Conservation (phyloP, 2,888 invertebrate species). For the Ecliptopera silaceata region DNA sequence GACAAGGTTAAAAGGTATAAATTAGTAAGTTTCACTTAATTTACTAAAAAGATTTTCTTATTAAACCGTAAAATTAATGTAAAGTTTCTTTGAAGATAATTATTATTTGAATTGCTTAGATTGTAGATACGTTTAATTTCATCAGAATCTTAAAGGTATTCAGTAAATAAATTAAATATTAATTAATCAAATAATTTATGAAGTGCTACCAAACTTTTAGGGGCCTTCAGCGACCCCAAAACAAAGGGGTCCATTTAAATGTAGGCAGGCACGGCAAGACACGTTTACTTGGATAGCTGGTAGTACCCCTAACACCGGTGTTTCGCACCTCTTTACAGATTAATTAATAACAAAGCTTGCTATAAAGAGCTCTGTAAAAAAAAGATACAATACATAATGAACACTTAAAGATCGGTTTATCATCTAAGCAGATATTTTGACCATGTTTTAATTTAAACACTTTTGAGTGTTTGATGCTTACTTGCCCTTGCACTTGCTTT, state of each 20-base stretch:
- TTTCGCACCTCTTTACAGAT: too few species aligned
- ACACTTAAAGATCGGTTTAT: too few species aligned
- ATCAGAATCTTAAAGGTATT: constrained; percentile 2
- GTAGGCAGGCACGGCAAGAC: constrained; percentile 21
- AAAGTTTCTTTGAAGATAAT: constrained; percentile 10
- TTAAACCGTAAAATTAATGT: not conserved
- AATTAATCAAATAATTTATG: constrained; percentile 30
- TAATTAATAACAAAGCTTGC: too few species aligned
- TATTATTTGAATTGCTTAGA: constrained; percentile 14
- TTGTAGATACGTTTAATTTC: constrained; percentile 2
- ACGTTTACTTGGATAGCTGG: not conserved
- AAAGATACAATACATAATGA: too few species aligned
- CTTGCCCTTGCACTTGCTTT: too few species aligned
- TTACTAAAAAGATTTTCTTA: not conserved
- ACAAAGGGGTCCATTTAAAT: constrained; percentile 35
- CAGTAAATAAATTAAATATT: constrained; percentile 21
- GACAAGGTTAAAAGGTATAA: too few species aligned
- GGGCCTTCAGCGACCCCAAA: constrained; percentile 30
- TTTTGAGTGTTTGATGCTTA: too few species aligned
- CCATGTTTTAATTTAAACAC: too few species aligned
- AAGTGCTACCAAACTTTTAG: constrained; percentile 23
- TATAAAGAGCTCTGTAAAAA: too few species aligned
- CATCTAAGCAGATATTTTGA: too few species aligned
- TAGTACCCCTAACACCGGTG: not conserved
- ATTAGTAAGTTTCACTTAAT: too few species aligned